Conservation (phyloP, 1,140 invertebrate species). For the Trichonephila inaurata region DNA sequence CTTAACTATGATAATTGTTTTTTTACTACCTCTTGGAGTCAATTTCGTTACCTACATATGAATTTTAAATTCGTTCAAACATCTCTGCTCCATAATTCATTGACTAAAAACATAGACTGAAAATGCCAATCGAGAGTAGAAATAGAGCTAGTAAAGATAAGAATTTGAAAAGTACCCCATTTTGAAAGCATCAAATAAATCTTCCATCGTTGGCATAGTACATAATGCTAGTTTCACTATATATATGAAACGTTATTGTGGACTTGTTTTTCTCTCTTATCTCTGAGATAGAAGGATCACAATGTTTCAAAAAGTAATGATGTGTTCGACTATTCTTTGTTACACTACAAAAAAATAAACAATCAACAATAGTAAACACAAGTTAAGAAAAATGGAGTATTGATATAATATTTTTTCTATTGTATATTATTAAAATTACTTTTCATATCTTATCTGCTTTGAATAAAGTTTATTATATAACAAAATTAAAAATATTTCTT, state of each 20-base stretch:
- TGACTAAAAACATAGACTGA: background rate
- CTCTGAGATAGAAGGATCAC: background rate
- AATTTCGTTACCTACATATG: background rate
- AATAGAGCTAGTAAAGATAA: background rate
- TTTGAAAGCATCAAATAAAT: background rate
- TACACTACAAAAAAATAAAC: too few species aligned
- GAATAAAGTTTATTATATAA: too few species aligned
- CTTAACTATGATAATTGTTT: too few species aligned
- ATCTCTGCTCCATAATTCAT: background rate
- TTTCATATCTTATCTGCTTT: too few species aligned
- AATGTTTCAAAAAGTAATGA: background rate
- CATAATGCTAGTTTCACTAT: background rate
- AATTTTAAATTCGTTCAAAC: background rate
- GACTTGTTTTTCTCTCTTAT: background rate
- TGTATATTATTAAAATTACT: too few species aligned
- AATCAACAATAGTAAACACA: too few species aligned
- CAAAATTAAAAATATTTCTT: too few species aligned
- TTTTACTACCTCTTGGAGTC: too few species aligned
- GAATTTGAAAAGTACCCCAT: background rate
- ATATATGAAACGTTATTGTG: background rate
- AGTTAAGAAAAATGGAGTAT: too few species aligned
- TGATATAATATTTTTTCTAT: too few species aligned
- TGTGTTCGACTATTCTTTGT: too few species aligned
- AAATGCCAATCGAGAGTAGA: background rate
- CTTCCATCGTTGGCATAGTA: background rate